phyloP scores from a whole-genome alignment of 53 echinoderm and acorn worm species.

The Luidia sarsii region DNA sequence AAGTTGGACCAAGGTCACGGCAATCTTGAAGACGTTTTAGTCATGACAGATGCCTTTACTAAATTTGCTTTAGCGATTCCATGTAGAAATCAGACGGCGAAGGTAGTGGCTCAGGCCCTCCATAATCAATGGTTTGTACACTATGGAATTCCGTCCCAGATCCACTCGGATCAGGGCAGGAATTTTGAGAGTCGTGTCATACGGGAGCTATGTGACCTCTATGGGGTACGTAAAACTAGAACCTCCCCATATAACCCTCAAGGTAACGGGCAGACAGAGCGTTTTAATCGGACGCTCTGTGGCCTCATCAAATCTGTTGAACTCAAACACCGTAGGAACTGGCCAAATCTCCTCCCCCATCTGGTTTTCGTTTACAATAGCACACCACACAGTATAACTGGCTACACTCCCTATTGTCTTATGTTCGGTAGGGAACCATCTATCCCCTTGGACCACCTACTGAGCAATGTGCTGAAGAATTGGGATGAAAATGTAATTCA shows the following conservation, averaged over 20 bases:
- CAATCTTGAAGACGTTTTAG: slow-evolving; percentile 29
- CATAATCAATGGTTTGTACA: slow-evolving; percentile 12
- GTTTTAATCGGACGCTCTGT: slow-evolving; percentile 45
- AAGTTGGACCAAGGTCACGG: slow-evolving; percentile 45
- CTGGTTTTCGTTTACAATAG: slow-evolving; percentile 55
- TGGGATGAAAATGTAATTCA: neutral
- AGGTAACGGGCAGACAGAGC: slow-evolving; percentile 3
- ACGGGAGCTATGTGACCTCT: slow-evolving; percentile 17
- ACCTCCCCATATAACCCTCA: too few relatives aligned
- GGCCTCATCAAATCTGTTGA: slow-evolving; percentile 45
- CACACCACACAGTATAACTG: slow-evolving; percentile 54
- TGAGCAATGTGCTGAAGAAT: slow-evolving; percentile 15
- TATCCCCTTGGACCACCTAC: slow-evolving; percentile 42
- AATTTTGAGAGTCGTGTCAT: slow-evolving; percentile 42
- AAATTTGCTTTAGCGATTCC: slow-evolving; percentile 43
- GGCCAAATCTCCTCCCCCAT: slow-evolving; percentile 50
- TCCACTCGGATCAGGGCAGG: too few relatives aligned
- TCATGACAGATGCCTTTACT: slow-evolving; percentile 55
- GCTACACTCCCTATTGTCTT: slow-evolving; percentile 29
- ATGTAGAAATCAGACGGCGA: neutral
- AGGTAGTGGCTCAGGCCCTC: slow-evolving; percentile 22
- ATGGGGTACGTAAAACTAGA: neutral
- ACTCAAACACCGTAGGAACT: neutral
- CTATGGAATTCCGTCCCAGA: too few relatives aligned
- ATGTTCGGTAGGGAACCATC: too few relatives aligned